Percentiles rank a stretch among this genome's conserved stretches.
Conservation (phyloP, 2,888 invertebrate genomes). For the Amblyjoppa proteus region DNA sequence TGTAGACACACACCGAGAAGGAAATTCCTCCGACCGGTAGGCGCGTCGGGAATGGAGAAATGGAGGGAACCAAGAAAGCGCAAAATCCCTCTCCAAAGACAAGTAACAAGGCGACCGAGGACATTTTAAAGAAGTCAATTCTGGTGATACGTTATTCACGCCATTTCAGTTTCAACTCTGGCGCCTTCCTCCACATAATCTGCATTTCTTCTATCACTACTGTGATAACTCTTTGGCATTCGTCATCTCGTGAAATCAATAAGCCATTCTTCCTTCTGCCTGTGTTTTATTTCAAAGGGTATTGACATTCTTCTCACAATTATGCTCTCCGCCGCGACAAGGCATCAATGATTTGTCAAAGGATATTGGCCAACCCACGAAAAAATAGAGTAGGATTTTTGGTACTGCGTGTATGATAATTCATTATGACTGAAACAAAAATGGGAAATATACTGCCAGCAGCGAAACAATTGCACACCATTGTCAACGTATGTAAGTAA, state of each 20-base stretch:
- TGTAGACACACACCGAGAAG: slow-evolving; percentile 24
- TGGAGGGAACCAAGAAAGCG: slow-evolving; percentile 54
- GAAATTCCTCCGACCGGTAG: slow-evolving; percentile 18
- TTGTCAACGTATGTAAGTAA: slow-evolving; percentile 33
- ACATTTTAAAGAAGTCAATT: slow-evolving; percentile 71
- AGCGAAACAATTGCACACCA: slow-evolving; percentile 33
- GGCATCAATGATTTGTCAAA: background rate
- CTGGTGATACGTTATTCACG: slow-evolving; percentile 70
- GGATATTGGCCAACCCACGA: background rate
- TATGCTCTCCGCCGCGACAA: background rate
- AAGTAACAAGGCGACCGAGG: slow-evolving; percentile 68
- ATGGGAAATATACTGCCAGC: background rate
- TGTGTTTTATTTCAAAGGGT: slow-evolving; percentile 44
- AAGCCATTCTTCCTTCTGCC: slow-evolving; percentile 71
- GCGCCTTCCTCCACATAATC: slow-evolving; percentile 54
- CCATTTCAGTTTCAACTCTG: slow-evolving; percentile 57
- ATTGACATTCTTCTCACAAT: slow-evolving; percentile 11
- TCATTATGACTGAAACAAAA: background rate
- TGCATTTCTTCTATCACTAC: slow-evolving; percentile 50
- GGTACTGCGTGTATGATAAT: background rate
- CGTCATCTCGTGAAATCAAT: slow-evolving; percentile 75
- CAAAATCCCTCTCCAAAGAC: slow-evolving; percentile 66
- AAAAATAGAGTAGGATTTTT: background rate
- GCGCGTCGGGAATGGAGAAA: slow-evolving; percentile 3
- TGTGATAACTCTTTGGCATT: slow-evolving; percentile 44